Percentiles rank a stretch among this genome's conserved stretches.
Conservation (phyloP, 1,140 invertebrate species). For the Caligus rogercresseyi region DNA sequence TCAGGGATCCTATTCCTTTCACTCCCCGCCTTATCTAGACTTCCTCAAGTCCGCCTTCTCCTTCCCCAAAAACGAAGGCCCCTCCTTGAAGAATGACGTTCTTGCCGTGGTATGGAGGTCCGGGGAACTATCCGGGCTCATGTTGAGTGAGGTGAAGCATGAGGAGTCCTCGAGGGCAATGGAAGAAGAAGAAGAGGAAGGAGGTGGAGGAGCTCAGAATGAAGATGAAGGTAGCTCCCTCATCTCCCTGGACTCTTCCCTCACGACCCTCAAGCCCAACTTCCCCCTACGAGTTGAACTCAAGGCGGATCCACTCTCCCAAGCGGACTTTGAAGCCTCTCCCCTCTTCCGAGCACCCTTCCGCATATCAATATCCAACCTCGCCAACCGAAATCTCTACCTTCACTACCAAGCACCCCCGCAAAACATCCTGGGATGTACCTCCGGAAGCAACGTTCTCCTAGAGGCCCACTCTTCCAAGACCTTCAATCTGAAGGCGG, state of each 20-base stretch:
- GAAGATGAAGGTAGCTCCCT: not conserved
- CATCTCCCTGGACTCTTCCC: not conserved
- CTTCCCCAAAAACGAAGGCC: not conserved
- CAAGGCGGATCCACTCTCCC: not conserved
- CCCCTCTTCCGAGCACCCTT: not conserved
- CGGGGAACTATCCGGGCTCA: not conserved
- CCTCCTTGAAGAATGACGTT: not conserved
- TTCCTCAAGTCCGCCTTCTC: not conserved
- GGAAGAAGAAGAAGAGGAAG: not conserved
- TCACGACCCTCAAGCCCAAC: not conserved
- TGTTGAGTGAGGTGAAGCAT: not conserved
- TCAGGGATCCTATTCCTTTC: not conserved
- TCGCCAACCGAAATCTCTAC: not conserved
- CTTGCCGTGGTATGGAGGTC: constrained; percentile 2
- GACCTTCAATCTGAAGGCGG: not conserved
- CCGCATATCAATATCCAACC: not conserved
- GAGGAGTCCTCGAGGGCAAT: no score
- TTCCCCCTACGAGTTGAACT: not conserved
- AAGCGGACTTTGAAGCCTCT: not conserved
- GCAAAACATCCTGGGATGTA: not conserved
- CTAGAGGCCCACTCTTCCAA: not conserved
- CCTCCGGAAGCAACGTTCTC: not conserved
- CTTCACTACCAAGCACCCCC: not conserved
- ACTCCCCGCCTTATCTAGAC: not conserved
- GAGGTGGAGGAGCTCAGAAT: not conserved